Conservation (phyloP, 30 jellyfish, hydroid and myxozoan species). For the Aurelia sp. region DNA sequence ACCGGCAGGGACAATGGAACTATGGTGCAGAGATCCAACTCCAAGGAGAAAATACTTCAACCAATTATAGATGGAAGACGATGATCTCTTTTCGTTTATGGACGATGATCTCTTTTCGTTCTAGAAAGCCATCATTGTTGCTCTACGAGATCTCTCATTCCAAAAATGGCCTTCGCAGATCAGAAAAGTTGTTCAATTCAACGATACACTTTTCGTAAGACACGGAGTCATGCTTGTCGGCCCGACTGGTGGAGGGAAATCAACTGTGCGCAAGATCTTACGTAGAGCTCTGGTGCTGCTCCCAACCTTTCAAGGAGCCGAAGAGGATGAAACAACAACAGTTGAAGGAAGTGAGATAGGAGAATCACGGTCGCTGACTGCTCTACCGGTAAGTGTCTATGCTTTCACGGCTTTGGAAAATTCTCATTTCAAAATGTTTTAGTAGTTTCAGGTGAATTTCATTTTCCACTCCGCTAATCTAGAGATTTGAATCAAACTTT, state of each 20-base stretch:
- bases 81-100: too few species aligned
- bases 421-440: too few species aligned
- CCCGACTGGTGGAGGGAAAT: conserved; percentile 91
- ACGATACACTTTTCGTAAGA: conserved; percentile 79
- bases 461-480: too few species aligned
- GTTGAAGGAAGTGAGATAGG: conserved; percentile 57
- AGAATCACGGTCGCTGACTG: conserved; percentile 4
- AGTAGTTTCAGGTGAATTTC: too few species aligned
- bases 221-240: conserved; percentile 97
- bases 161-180: conserved; percentile 91
- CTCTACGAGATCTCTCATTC: conserved; percentile 73
- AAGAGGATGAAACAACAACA: conserved; percentile 45
- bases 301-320: conserved; percentile 55
- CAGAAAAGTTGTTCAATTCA: conserved; percentile 74
- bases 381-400: conserved; percentile 37
- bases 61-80: too few species aligned
- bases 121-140: conserved; percentile 81
- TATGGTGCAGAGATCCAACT: too few species aligned
- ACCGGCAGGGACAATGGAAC: too few species aligned
- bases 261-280: conserved; percentile 85
- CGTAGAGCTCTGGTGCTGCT: conserved; percentile 62
- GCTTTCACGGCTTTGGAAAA: too few species aligned
- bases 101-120: neutral
- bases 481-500: too few species aligned
- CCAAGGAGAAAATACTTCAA: too few species aligned